Base-by-base conservation (phyloP, 2,797 vertebrate species). In the Taenioides sp. region DNA sequence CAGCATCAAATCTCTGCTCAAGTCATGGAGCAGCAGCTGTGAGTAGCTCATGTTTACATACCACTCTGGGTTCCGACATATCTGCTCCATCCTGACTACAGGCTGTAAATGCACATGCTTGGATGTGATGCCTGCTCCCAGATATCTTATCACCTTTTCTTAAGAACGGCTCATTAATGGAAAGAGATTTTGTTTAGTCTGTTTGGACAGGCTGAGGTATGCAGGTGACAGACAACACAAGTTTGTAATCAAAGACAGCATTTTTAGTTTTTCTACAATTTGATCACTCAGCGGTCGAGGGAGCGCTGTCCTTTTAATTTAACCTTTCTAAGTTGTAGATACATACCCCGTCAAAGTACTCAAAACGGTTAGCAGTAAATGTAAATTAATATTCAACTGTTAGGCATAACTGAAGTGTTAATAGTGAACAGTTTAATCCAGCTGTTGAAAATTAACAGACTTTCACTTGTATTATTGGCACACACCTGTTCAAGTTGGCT, bases 1-100 rank as follows among this genome's bases (percentile, higher is more conserved):
- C 88, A 98, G 93, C 95, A 98, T 99, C 89, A 99, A 99, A 94
- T 99, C 98, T 78, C 93, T 99, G 88, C 94, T 98, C 80, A 99
- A 97, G 92, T 97, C 97, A 67, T 98, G 97, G 97, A 98, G 96
- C 89, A 90, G 95, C 92, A 94, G 95, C 94, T 90, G 98, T 99
- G 84, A 98, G 98, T 97, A 95, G 77, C 82, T 70, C 81, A 72
- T 85, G 82, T 90, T 92, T 90, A 90, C 86, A 90, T 91, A 88
- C 86, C 82, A 63, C 77, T 47, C 43, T 77, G 50, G 50, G 76
- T 73, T 69, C 72, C 57, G 67, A 76, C 84, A 80, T 86, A 87
- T 86, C 82, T 71, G 3, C 66, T 54, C 64, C 70, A 83, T 67
- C 72, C 64, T 80, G 70, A 79, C 69, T 43, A 70, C 72, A 49